Evolutionary conservation across 1,140 invertebrate species (phyloP), one percentile per base, ranked within the genome.

Genomic region (Chironomus striatipennis): DNA sequence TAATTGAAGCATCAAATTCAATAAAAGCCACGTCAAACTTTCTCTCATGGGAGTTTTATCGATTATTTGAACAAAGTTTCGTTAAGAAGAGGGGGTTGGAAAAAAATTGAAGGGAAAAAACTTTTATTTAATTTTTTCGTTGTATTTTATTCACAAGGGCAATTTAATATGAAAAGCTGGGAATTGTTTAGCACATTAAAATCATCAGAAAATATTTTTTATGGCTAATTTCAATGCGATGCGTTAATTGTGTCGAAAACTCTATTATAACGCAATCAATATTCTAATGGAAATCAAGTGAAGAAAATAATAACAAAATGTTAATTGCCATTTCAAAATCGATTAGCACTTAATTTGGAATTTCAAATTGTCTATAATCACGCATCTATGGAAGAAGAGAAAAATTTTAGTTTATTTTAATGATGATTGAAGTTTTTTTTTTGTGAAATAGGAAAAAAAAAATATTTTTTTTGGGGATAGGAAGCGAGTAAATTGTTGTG

Each of bases 1-100:
- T 57, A 57, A 57, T 57, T 57, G 47, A 57, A 57, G 47, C 47
- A 57, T 57, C 47, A 57, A 57, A 57, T 57, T 57, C 47, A 57
- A 57, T 57, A 57, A 57, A 57, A 57, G 12, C n/a, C 12, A 57
- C 47, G 47, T 57, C 47, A 57, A 57, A 57, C 9, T 15, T 57
- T 57, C n/a, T 57, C 47, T 57, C 47, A 12, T 57, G 47, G 47
- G 47, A 57, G 10, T 57, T 57, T 57, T 57, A 57, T 57, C 47
- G 47, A 57, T 57, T 57, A 57, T 57, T 57, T n/a, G 47, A n/a
- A 12, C 12, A 57, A 57, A 57, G 47, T 57, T 57, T 57, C 4
- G 8, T n/a, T 10, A 15, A 15, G n/a, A 15, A 57, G 43, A 47
- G 43, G 47, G 47, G 12, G 15, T 12, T 15, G 12, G n/a, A 15